Percentiles rank a stretch among this genome's conserved stretches.
phyloP scores from a whole-genome alignment of 2,113 vertebrate species.

The Pipra filicauda region DNA sequence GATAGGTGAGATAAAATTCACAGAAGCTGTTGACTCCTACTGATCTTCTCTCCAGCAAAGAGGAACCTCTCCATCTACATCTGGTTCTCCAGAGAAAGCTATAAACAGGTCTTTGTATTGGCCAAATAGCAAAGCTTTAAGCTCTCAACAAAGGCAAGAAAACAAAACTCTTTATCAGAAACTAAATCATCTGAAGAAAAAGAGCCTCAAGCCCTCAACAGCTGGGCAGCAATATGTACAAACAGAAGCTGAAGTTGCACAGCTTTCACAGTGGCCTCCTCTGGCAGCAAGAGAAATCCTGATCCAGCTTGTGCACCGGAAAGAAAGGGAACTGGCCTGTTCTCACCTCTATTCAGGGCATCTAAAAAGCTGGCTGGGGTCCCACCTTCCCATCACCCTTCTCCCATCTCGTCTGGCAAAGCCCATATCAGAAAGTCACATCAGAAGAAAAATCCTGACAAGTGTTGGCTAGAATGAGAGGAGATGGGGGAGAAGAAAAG shows the following conservation, averaged over 20 bases:
- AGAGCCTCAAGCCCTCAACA: neutral
- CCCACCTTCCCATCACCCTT: neutral
- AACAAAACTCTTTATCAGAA: neutral
- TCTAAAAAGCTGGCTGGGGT: neutral
- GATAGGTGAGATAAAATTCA: neutral
- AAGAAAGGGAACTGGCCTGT: neutral
- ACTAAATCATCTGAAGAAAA: neutral
- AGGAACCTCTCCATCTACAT: neutral
- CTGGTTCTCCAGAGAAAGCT: neutral
- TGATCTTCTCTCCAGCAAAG: neutral
- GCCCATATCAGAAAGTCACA: neutral
- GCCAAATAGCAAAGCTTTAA: neutral
- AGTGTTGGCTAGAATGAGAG: neutral
- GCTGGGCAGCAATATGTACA: neutral
- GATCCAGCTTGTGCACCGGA: neutral
- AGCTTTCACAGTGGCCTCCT: neutral
- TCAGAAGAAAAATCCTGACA: neutral
- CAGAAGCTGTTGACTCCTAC: neutral
- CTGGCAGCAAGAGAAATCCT: neutral
- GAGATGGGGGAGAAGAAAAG: neutral
- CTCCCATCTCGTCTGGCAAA: neutral
- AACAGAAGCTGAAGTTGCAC: neutral
- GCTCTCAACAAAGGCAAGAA: neutral
- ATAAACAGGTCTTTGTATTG: neutral
- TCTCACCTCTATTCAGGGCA: neutral